Evolutionary conservation across 2,797 vertebrate genomes (phyloP).

Genomic region (Echiichthys vipera): DNA sequence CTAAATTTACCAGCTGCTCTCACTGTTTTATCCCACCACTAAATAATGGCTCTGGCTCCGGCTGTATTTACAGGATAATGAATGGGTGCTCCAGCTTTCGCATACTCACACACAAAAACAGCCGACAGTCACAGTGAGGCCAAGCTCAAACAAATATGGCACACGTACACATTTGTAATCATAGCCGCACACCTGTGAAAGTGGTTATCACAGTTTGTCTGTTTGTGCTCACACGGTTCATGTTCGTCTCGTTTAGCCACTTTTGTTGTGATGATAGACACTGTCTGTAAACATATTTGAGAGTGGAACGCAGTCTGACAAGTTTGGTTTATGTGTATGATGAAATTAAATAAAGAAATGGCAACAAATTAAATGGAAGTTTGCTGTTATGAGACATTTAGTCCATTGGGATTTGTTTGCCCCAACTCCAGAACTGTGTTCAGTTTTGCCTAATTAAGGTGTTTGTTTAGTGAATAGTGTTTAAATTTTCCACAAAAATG

Average conservation of each 20-base stretch:
- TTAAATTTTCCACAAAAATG: constrained; percentile 34
- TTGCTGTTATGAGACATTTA: constrained; percentile 33
- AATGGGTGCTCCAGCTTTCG: constrained; percentile 52
- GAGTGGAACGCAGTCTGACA: constrained; percentile 17
- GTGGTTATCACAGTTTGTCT: constrained; percentile 49
- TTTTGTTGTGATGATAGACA: constrained; percentile 45
- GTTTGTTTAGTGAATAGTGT: constrained; percentile 43
- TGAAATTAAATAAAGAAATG: constrained; percentile 53
- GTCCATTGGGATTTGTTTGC: constrained; percentile 31
- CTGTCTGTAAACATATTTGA: constrained; percentile 46
- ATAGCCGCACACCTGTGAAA: constrained; percentile 60
- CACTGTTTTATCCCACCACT: constrained; percentile 67
- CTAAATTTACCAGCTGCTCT: constrained; percentile 69
- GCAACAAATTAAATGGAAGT: constrained; percentile 56
- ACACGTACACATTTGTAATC: constrained; percentile 24
- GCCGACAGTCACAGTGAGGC: constrained; percentile 37
- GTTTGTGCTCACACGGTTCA: constrained; percentile 48
- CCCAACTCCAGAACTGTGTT: constrained; percentile 25
- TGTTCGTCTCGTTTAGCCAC: constrained; percentile 58
- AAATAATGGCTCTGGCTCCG: constrained; percentile 71
- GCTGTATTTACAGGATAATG: constrained; percentile 74
- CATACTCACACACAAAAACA: constrained; percentile 50
- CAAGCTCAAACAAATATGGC: constrained; percentile 40
- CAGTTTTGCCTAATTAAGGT: constrained; percentile 39
- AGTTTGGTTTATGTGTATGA: constrained; percentile 22